Percentiles rank a stretch among this genome's conserved stretches.
Evolutionary conservation across 2,797 vertebrate species (phyloP).

Genomic region (Uromys caudimaculatus): DNA sequence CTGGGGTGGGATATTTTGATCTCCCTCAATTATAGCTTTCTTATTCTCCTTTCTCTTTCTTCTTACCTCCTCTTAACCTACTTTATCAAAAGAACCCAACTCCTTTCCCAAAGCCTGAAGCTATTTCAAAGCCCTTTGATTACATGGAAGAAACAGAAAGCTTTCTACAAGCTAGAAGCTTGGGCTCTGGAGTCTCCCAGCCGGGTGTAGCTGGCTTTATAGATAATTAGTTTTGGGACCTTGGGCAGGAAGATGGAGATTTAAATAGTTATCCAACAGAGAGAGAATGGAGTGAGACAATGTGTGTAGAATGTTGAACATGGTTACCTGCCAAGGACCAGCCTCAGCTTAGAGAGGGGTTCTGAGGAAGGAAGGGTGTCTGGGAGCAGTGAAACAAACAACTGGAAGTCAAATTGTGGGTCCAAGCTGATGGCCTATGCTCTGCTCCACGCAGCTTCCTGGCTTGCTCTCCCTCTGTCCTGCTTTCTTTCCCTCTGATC

Average conservation of each 20-base stretch:
- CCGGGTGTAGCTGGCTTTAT: background rate
- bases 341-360: background rate
- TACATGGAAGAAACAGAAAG: background rate
- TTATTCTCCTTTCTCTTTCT: background rate
- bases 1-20: background rate
- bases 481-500: background rate
- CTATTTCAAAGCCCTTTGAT: slow-evolving; percentile 27
- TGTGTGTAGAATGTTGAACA: background rate
- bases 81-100: slow-evolving; percentile 28
- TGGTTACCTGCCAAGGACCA: background rate
- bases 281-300: background rate
- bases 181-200: background rate
- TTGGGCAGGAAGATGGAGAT: background rate
- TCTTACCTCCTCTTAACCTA: background rate
- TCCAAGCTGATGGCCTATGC: background rate
- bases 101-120: background rate
- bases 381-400: background rate
- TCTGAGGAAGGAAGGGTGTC: background rate
- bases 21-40: background rate
- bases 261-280: slow-evolving; percentile 9
- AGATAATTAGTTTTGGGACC: slow-evolving; percentile 11
- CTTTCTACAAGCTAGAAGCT: background rate
- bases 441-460: background rate
- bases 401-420: background rate
- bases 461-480: background rate